phyloP scores from a whole-genome alignment of 1,140 invertebrate species.

The Neodiprion lecontei region DNA sequence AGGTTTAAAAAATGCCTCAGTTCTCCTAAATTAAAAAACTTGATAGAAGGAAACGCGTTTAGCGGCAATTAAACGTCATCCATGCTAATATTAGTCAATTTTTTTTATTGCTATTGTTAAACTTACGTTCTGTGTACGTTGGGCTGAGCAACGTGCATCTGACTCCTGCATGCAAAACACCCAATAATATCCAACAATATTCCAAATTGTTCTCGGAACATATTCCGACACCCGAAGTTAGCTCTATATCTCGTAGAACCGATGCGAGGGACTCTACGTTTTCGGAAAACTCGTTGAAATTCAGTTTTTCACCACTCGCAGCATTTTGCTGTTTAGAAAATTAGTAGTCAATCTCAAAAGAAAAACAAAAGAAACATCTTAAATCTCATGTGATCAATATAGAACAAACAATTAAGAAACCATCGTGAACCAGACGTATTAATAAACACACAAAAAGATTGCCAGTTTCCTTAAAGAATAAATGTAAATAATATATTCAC shows the following conservation, averaged over 20 bases:
- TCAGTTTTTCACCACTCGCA: neutral
- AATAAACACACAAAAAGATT: no score
- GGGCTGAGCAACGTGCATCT: neutral
- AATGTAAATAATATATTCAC: neutral
- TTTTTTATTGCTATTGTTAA: neutral
- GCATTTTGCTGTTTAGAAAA: neutral
- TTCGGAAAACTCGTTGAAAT: neutral
- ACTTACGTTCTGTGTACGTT: neutral
- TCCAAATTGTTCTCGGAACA: slow-evolving; percentile 5
- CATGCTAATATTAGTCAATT: neutral
- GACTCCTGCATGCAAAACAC: neutral
- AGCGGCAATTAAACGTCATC: no score
- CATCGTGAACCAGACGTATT: no score
- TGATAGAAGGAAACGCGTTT: no score
- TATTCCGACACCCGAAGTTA: neutral
- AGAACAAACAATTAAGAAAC: no score
- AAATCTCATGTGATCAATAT: no score
- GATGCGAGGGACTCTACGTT: neutral
- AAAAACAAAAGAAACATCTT: no score
- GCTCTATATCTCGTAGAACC: neutral
- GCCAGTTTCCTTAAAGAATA: no score
- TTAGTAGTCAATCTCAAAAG: no score
- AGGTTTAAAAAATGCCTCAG: neutral
- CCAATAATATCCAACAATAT: neutral
- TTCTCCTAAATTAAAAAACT: neutral